Evolutionary conservation across 1,140 invertebrate species (phyloP).

Genomic region (Rhyzopertha dominica): DNA sequence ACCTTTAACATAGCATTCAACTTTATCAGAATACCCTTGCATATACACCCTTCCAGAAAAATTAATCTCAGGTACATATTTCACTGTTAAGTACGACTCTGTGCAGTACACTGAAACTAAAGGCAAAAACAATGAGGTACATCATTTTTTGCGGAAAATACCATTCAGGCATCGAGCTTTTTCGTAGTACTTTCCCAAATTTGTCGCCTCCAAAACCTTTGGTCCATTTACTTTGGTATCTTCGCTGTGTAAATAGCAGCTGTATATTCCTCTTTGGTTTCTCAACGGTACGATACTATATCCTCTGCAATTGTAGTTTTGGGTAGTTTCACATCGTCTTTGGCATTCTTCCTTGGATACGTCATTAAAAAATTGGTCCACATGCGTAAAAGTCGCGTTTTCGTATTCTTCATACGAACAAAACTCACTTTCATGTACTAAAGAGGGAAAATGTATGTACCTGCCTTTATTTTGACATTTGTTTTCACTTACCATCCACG

Average conservation of each 20-base stretch:
- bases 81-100: conserved; percentile 50
- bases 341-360: conserved; percentile 37
- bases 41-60: conserved; percentile 59
- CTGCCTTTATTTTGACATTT: too few species aligned
- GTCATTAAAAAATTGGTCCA: conserved; percentile 27
- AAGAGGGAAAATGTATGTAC: conserved; percentile 10
- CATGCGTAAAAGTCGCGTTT: conserved; percentile 31
- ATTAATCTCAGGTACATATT: conserved; percentile 51
- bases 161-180: conserved; percentile 50
- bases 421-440: conserved; percentile 25
- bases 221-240: conserved; percentile 50
- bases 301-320: conserved; percentile 37
- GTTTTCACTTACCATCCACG: conserved; percentile 28
- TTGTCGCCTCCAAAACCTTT: conserved; percentile 39
- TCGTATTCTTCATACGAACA: conserved; percentile 44
- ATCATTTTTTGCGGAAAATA: conserved; percentile 32
- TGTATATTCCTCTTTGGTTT: conserved; percentile 24
- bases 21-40: conserved; percentile 52
- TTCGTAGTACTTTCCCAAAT: conserved; percentile 45
- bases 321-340: conserved; percentile 28
- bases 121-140: conserved; percentile 38
- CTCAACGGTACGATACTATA: conserved; percentile 25
- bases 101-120: conserved; percentile 57
- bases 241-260: conserved; percentile 49
- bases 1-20: conserved; percentile 46